A percentile compares a stretch with the other conserved stretches of the same genome.
phyloP scores from a whole-genome alignment of 2,113 vertebrate genomes.

The Argyrosomus japonicus region DNA sequence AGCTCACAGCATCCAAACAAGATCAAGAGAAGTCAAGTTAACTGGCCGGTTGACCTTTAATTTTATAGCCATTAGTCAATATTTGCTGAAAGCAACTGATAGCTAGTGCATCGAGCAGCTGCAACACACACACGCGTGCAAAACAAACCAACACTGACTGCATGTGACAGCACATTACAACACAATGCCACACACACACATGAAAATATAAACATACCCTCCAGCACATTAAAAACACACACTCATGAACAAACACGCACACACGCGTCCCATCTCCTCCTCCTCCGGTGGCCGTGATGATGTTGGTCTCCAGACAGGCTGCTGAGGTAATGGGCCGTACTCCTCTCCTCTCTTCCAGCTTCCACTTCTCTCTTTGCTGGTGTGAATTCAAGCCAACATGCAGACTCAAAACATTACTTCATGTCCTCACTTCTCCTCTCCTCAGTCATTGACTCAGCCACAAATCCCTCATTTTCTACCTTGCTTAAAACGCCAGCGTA shows the following conservation, averaged over 20 bases:
- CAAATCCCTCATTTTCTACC: background rate
- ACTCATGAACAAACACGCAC: background rate
- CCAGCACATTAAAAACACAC: constrained; percentile 28
- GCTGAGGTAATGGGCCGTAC: constrained; percentile 59
- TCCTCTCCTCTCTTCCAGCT: constrained; percentile 25
- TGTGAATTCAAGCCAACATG: constrained; percentile 26
- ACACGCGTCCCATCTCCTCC: constrained; percentile 10
- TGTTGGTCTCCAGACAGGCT: constrained; percentile 50
- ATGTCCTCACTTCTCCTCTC: constrained; percentile 1
- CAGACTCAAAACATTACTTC: constrained; percentile 24
- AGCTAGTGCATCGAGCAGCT: constrained; percentile 18
- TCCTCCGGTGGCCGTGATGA: constrained; percentile 44
- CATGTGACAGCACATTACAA: constrained; percentile 44
- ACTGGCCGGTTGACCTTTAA: constrained; percentile 56
- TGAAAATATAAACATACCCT: constrained; percentile 41
- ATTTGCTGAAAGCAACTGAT: constrained; percentile 46
- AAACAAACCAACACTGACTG: constrained; percentile 18
- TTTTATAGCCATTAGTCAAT: constrained; percentile 47
- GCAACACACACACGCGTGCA: background rate
- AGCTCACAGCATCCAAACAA: constrained; percentile 5
- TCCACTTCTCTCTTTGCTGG: constrained; percentile 19
- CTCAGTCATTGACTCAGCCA: constrained; percentile 9
- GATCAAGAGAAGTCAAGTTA: constrained; percentile 34
- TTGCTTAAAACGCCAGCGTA: background rate
- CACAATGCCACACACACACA: constrained; percentile 35